Conservation (phyloP, 1,140 invertebrate species). For the Drosophila mauritiana region DNA sequence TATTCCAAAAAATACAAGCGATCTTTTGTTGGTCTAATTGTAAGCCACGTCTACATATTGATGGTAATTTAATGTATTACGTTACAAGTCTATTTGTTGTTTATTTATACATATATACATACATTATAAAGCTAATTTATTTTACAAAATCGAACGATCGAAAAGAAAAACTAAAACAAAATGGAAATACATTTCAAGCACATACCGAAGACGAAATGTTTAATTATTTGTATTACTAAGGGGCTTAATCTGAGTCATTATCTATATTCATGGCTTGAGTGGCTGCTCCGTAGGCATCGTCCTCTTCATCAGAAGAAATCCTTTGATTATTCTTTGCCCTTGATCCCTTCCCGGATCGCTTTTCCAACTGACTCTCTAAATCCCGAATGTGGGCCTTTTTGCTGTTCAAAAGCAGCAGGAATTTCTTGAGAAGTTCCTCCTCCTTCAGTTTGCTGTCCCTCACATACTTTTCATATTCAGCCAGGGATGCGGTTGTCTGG, state of each 20-base stretch:
- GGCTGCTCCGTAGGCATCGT: slow-evolving; percentile 25
- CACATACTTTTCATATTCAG: slow-evolving; percentile 55
- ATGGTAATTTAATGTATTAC: slow-evolving; percentile 78
- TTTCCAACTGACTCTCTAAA: slow-evolving; percentile 38
- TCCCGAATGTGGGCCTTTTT: slow-evolving; percentile 60
- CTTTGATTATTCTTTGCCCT: not conserved
- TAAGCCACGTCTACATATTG: slow-evolving; percentile 66
- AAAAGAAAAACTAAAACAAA: slow-evolving; percentile 40
- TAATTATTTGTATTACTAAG: not conserved
- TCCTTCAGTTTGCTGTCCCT: slow-evolving; percentile 28
- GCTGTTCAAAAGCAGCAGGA: slow-evolving; percentile 54
- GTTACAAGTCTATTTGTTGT: slow-evolving; percentile 79
- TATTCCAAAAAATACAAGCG: slow-evolving; percentile 67
- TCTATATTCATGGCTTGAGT: slow-evolving; percentile 47
- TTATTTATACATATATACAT: slow-evolving; percentile 76
- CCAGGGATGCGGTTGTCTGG: slow-evolving; percentile 1
- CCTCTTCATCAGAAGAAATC: slow-evolving; percentile 16
- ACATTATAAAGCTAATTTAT: slow-evolving; percentile 79
- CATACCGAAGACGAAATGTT: slow-evolving; percentile 13
- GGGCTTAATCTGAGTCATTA: not conserved
- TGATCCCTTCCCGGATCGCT: not conserved
- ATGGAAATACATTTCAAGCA: slow-evolving; percentile 49
- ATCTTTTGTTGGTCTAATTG: slow-evolving; percentile 70
- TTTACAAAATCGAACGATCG: slow-evolving; percentile 63
- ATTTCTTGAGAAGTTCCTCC: slow-evolving; percentile 47